Base-by-base conservation (phyloP, 2,797 vertebrate species). In the Garrulus glandarius region DNA sequence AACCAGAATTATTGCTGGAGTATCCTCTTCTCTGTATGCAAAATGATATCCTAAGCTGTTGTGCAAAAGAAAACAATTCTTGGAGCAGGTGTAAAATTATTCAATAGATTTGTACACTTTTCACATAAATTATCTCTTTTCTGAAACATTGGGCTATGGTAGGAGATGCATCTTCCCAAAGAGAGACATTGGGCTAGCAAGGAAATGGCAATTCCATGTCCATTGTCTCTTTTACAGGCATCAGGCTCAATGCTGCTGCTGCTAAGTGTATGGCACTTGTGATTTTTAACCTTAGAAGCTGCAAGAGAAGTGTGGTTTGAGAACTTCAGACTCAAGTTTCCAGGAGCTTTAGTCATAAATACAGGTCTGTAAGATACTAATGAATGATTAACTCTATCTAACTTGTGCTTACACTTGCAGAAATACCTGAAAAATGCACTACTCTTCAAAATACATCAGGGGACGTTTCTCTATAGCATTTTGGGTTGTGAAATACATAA, bases 391-490 rank as follows among this genome's bases (percentile, higher is more conserved):
- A 47, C 76, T 95, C 76, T 87, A 47, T 77, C 92, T 92, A 77
- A 89, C 63, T 84, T 65, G 59, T 90, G 84, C 84, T 81, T 95
- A 75, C 32, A 49, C 75, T 91, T 92, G 95, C 84, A 79, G 79
- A 91, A 96, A 96, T 95, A 96, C 92, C 94, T 97, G 96, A 95
- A 97, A 98, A 95, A 97, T 96, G 84, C 37, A 43, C 70, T 97
- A 24, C 91, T 97, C 5, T 57, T 89, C 57, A 59, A 64, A 50
- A 71, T 60, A 30, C 22, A 67, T 60, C 23, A 65, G 47, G 55
- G 46, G 55, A 84, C 43, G 43, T 44, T 84, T 52, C n/a, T 23
- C 27, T 39, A 1, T 50, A 56, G 60, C 27, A 16, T 83, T 89
- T 86, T 50, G 74, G 32, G 21, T 86, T 29, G 30, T 70, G 74